Evolutionary conservation across 2,797 vertebrate species (phyloP).

Genomic region (Cyclura pinguis): DNA sequence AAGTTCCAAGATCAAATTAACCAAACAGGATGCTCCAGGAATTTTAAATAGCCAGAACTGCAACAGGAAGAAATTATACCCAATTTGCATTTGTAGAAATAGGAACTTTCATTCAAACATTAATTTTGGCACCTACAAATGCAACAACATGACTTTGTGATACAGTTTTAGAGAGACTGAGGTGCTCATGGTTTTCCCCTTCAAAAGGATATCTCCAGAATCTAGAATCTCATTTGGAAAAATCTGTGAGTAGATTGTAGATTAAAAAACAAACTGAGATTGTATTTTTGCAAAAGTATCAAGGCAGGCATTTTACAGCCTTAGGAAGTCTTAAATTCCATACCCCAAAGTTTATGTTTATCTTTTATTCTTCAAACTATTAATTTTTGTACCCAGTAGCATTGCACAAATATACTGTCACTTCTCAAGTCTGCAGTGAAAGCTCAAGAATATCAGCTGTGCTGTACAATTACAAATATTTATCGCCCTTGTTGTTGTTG

Average conservation of each 20-base stretch:
- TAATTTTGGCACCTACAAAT: constrained; percentile 46
- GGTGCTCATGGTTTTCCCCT: constrained; percentile 27
- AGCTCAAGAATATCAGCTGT: neutral
- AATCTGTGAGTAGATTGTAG: constrained; percentile 33
- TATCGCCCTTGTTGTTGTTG: neutral
- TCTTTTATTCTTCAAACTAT: neutral
- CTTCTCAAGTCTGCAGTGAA: neutral
- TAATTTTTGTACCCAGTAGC: neutral
- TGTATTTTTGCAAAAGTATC: neutral
- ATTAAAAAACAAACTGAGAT: neutral
- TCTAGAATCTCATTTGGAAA: constrained; percentile 22
- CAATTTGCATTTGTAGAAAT: constrained; percentile 59
- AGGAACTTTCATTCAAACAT: constrained; percentile 56
- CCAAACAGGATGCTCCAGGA: constrained; percentile 41
- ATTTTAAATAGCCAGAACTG: constrained; percentile 57
- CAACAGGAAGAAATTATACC: constrained; percentile 58
- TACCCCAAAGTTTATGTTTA: neutral
- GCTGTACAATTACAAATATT: neutral
- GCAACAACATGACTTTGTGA: constrained; percentile 37
- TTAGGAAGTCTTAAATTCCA: neutral
- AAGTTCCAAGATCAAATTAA: constrained; percentile 62
- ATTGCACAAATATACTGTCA: neutral
- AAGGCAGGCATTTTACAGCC: neutral
- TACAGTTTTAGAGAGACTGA: constrained; percentile 35
- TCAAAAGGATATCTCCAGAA: constrained; percentile 48